Base-by-base conservation (phyloP, 2,797 vertebrate species). In the Eospalax fontanierii region DNA sequence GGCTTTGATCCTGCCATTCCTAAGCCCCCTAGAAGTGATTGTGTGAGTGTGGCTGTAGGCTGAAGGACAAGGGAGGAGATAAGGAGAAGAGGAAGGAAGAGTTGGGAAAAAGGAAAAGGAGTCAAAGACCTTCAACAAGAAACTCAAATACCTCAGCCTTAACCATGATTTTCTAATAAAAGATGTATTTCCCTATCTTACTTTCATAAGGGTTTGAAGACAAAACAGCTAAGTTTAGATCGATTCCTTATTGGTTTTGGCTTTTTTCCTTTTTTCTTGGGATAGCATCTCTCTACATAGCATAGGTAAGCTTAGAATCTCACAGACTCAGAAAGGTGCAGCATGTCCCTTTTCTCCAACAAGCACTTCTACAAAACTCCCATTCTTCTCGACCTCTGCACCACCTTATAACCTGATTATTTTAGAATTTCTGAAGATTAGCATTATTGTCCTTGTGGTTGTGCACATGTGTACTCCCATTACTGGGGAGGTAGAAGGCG, bases 121-220 rank as follows among this genome's bases (percentile, higher is more conserved):
- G 61, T 50, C 26, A 35, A n/a, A 59, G 21, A 71, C 43, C 50
- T 40, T 59, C 40, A 46, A 15, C 26, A 89, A 88, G 12, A 8
- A 76, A 54, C n/a, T 6, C 35, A 71, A 73, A 43, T 57, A 73
- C 35, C 3, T 35, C n/a, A 95, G 35, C 33, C 21, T 35, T 79
- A 54, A 33, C 74, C 59, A 70, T 90, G 89, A 18, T 96, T 90
- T 95, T 84, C 12, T 81, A 91, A 74, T 89, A 61, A 87, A 95
- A 89, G 22, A 75, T 76, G 85, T 15, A 46, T 57, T 92, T 95
- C 24, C 18, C 18, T 6, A 35, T 75, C 63, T 87, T 87, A 61
- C 28, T 33, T 40, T 87, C 73, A 76, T 93, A 82, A 89, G 22
- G 22, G 75, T 94, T 95, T 90, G 8, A 73, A 35, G 28, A 30